Base-by-base conservation (phyloP, 1,140 invertebrate genomes). In the Zaprionus ornatus region DNA sequence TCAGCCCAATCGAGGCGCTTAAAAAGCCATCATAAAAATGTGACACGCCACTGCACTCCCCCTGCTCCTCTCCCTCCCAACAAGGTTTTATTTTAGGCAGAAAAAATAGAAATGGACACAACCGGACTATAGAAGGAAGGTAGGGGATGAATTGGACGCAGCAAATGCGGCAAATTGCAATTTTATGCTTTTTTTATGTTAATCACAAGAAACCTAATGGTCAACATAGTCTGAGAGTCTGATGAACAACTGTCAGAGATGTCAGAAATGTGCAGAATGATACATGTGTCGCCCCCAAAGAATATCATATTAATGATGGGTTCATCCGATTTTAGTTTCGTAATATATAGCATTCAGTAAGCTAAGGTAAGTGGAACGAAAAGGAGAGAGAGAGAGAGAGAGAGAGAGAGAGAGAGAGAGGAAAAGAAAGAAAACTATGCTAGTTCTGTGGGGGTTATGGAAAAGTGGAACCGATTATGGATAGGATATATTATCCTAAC, bases 251-350 rank as follows among this genome's bases (percentile, higher is more conserved):
- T 74, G 66, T 68, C 62, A 50, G 19, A 50, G 19, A 12, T 50
- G 45, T 56, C 54, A 57, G 32, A 13, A 5, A 17, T 42, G 40
- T 42, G n/a, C 50, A 56, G 45, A n/a, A 54, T 45, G 45, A 25
- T 21, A 62, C 71, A 69, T 74, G 50, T 62, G 71, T 55, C 48
- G 19, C 45, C 45, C 19, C 13, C 35, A n/a, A 17, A 12, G 29
- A 61, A 40, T 37, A 48, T 45, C 55, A 29, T 25, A 69, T 64
- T 75, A 71, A 65, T 75, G 32, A 60, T 29, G 60, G 6, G 27
- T 21, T 74, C 19, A 74, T 35, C 84, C 87, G 96, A 97, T 86
- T 96, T 95, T 61, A 94, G 91, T n/a, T 95, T 54, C 9, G 52
- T 25, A 55, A 55, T 55, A 17, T 50, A 21, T 42, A 1, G 2